A percentile compares a stretch with the other conserved stretches of the same genome.
These are phyloP conservation scores for Idaea straminata DNA, from an alignment of 2,888 invertebrate genomes.

Conservation along the genomic window DNA sequence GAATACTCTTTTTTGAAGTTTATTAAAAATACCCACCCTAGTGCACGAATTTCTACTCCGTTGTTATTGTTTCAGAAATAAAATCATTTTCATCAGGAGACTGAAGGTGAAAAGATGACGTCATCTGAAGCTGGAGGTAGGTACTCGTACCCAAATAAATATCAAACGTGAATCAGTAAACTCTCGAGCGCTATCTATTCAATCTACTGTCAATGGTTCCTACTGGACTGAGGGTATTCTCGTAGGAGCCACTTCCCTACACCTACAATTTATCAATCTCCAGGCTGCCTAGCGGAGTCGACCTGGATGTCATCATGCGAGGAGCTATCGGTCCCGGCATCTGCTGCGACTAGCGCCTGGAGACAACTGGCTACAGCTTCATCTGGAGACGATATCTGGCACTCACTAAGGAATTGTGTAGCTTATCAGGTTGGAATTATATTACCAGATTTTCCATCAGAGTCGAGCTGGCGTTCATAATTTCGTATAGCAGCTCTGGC, in stretches of 20 bases:
- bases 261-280: neutral
- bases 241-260: too few species aligned
- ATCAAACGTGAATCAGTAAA: too few species aligned
- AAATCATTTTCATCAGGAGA: neutral
- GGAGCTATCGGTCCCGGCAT: slow-evolving; percentile 49
- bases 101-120: neutral
- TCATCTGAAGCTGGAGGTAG: neutral
- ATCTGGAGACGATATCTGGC: slow-evolving; percentile 61
- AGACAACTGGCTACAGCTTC: slow-evolving; percentile 49
- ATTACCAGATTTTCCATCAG: neutral
- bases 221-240: too few species aligned
- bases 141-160: neutral
- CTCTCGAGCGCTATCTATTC: too few species aligned
- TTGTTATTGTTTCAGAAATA: neutral
- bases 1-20: neutral
- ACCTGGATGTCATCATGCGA: slow-evolving; percentile 66
- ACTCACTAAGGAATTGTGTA: slow-evolving; percentile 66
- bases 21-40: neutral
- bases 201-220: too few species aligned
- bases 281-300: slow-evolving; percentile 55
- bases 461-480: too few species aligned
- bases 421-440: slow-evolving; percentile 57
- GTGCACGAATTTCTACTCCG: neutral
- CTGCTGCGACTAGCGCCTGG: slow-evolving; percentile 54
- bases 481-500: too few species aligned